Conservation (phyloP, 1,140 invertebrate species). For the Aphelenchoides fujianensis region DNA sequence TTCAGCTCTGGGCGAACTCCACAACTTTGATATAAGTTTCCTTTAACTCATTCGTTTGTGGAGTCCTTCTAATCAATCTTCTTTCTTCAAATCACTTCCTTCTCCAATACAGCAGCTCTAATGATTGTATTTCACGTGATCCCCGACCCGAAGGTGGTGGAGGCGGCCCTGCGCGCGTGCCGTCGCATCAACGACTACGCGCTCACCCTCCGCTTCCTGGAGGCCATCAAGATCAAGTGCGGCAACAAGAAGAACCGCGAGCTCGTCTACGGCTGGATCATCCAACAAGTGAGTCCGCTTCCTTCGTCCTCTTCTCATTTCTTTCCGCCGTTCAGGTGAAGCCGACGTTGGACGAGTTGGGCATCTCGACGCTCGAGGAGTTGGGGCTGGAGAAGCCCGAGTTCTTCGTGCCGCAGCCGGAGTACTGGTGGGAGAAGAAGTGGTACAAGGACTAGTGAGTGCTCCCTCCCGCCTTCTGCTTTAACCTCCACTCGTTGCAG, state of each 20-base stretch:
- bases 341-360: constrained; percentile 86
- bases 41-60: too few species aligned
- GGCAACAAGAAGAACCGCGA: constrained; percentile 68
- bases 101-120: too few species aligned
- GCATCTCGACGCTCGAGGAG: constrained; percentile 88
- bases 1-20: constrained; percentile 57
- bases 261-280: constrained; percentile 54
- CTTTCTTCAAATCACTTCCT: too few species aligned
- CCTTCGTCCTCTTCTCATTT: neutral
- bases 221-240: constrained; percentile 84
- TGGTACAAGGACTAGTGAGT: constrained; percentile 55
- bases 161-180: constrained; percentile 85
- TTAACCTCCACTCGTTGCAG: too few species aligned
- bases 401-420: constrained; percentile 66
- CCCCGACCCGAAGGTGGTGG: constrained; percentile 89
- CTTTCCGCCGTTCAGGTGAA: constrained; percentile 50
- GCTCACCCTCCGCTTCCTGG: constrained; percentile 83
- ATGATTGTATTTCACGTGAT: too few species aligned
- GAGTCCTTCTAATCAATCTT: too few species aligned
- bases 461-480: too few species aligned
- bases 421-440: constrained; percentile 60
- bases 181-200: constrained; percentile 88
- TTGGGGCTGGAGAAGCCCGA: constrained; percentile 96
- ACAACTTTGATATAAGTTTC: too few species aligned
- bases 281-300: constrained; percentile 49